Percentiles rank a stretch among this genome's conserved stretches.
Conservation (phyloP, 1,140 invertebrate species). For the Andricus grossulariae region DNA sequence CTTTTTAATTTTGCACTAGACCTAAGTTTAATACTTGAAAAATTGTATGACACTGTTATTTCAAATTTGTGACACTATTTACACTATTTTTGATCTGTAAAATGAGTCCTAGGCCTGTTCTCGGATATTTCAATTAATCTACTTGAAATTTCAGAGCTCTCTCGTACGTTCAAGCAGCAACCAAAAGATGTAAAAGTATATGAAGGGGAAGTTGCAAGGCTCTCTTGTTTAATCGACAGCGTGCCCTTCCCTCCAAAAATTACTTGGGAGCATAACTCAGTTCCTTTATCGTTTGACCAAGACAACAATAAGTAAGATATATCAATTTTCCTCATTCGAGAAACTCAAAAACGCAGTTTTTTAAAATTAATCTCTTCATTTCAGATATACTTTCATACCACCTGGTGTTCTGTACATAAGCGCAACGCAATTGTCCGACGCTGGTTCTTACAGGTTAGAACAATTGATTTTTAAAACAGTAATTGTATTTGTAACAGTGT, state of each 20-base stretch:
- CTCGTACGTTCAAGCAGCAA: slow-evolving; percentile 72
- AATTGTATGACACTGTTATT: no score
- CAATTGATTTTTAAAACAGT: slow-evolving; percentile 1
- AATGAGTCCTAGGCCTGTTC: no score
- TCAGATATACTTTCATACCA: slow-evolving; percentile 74
- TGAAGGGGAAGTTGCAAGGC: slow-evolving; percentile 75
- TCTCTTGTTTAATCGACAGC: slow-evolving; percentile 77
- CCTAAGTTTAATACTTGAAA: no score
- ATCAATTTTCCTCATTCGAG: slow-evolving; percentile 33
- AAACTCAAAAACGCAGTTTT: slow-evolving; percentile 49
- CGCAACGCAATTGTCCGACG: slow-evolving; percentile 76
- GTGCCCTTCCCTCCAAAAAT: slow-evolving; percentile 75
- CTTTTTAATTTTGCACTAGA: no score
- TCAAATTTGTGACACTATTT: no score
- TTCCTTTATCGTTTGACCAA: slow-evolving; percentile 67
- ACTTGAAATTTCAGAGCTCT: slow-evolving; percentile 70
- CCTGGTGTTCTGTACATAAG: slow-evolving; percentile 79
- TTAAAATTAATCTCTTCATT: slow-evolving; percentile 42
- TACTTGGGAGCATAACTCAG: slow-evolving; percentile 76
- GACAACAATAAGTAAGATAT: slow-evolving; percentile 68
- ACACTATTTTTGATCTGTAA: no score
- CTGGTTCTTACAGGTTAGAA: slow-evolving; percentile 78
- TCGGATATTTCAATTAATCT: background rate
- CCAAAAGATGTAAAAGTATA: slow-evolving; percentile 71
- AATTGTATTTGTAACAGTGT: background rate